A percentile compares a stretch with the other conserved stretches of the same genome.
These are phyloP conservation scores for Rhagium mordax DNA, from an alignment of 2,888 invertebrate genomes.

Conservation along the genomic window DNA sequence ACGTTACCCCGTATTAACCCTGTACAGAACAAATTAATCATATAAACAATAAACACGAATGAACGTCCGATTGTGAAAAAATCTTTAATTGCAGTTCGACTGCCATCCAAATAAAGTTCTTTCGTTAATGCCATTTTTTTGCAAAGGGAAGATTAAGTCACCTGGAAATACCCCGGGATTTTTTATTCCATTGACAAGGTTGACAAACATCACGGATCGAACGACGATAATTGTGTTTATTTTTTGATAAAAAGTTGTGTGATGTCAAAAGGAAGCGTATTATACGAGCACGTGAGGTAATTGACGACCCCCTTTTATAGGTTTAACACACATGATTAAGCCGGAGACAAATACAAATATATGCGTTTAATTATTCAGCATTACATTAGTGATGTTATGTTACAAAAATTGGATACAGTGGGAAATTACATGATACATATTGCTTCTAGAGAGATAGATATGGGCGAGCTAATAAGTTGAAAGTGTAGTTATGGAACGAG, in stretches of 20 bases:
- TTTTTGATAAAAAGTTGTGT: constrained; percentile 34
- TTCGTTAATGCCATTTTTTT: constrained; percentile 8
- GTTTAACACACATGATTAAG: constrained; percentile 15
- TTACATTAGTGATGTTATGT: constrained; percentile 2
- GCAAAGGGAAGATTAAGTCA: constrained; percentile 4
- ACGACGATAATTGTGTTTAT: constrained; percentile 32
- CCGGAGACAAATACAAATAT: not conserved
- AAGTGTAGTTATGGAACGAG: too few relatives aligned
- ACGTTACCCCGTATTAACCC: too few relatives aligned
- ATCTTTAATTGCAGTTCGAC: too few relatives aligned
- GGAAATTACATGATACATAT: too few relatives aligned
- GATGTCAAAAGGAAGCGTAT: constrained; percentile 23
- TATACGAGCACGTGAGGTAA: constrained; percentile 8
- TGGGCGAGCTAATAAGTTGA: too few relatives aligned
- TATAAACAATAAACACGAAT: too few relatives aligned
- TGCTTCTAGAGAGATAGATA: too few relatives aligned
- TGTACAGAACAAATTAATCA: too few relatives aligned
- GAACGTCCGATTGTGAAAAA: too few relatives aligned
- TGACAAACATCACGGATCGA: constrained; percentile 20
- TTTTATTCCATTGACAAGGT: constrained; percentile 16
- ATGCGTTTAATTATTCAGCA: not conserved
- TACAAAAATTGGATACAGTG: not conserved
- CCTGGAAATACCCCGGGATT: constrained; percentile 26
- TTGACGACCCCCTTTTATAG: constrained; percentile 10
- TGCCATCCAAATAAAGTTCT: not conserved